Percentiles rank a stretch among this genome's conserved stretches.
These are phyloP conservation scores for Hydra vulgaris DNA, from an alignment of 30 jellyfish, hydroid and myxozoan genomes.

Conservation along the genomic window DNA sequence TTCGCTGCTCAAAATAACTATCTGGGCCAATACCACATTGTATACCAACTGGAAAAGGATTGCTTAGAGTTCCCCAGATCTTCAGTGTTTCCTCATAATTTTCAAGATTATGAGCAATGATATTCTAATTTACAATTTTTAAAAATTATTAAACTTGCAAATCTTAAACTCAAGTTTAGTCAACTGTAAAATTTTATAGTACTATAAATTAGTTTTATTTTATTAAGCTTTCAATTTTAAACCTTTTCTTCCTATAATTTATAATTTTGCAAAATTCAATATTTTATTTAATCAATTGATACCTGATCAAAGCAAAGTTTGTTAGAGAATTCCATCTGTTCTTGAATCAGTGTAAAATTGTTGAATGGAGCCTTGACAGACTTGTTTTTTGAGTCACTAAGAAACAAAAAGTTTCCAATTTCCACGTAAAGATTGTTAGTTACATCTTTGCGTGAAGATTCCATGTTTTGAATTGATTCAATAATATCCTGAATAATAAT, in stretches of 20 bases:
- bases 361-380: not conserved
- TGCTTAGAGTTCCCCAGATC: not conserved
- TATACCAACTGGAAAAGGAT: not conserved
- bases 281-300: not conserved
- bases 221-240: too few relatives aligned
- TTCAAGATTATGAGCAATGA: not conserved
- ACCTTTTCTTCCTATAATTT: too few relatives aligned
- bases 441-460: too few relatives aligned
- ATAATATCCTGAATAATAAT: not conserved
- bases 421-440: not conserved
- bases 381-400: not conserved
- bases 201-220: too few relatives aligned
- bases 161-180: too few relatives aligned
- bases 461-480: not conserved
- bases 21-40: too few relatives aligned
- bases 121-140: too few relatives aligned
- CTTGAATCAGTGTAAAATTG: not conserved
- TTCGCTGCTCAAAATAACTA: not conserved
- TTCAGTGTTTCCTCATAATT: not conserved
- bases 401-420: not conserved
- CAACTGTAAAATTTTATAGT: too few relatives aligned
- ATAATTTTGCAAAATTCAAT: too few relatives aligned
- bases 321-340: not conserved
- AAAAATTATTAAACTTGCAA: too few relatives aligned
- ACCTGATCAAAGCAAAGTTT: not conserved